Base-by-base conservation (phyloP, 2,888 invertebrate genomes). In the Drosophila phalerata region DNA sequence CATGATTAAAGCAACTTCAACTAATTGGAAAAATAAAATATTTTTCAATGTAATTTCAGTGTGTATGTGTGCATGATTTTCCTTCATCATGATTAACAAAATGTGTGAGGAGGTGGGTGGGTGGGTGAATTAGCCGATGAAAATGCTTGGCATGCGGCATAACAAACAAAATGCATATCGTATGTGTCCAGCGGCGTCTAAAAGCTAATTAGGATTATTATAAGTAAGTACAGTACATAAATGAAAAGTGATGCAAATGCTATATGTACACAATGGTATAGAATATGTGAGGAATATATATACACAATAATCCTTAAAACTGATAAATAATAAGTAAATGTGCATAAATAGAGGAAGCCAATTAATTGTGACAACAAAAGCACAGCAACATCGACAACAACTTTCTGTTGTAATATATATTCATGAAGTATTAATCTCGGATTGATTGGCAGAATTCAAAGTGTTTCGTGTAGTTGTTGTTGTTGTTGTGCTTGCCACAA, bases 1-100 rank as follows among this genome's bases (percentile, higher is more conserved):
- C 71, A 81, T 81, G 81, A 28, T 57, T 66, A 52, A 43, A 34
- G 52, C 60, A 66, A 51, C 30, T 34, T 47, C 32, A 66, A 72
- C 43, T 60, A 56, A 40, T 38, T 49, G 38, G 25, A 48, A 38
- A 52, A 15, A 2, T 42, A n/a, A 32, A 32, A 28, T 22, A 9
- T 19, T 34, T 66, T 43, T 55, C 15, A 43, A 15, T 19, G n/a
- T 30, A 30, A 30, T 10, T 32, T 34, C 34, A 13, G 3, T 10
- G 15, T 19, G 40, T 40, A 17, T 42, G 19, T 52, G 30, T 15
- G 17, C 19, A 55, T 55, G 55, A 43, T 70, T 64, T 56, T 40
- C 19, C 28, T 47, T 37, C 15, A 47, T 60, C 15, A 43, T 19
- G 43, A 19, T 38, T 15, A 37, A 58, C 57, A 68, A 60, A 49